Evolutionary conservation across 1,140 invertebrate genomes (phyloP).

Genomic region (Tetragonula clypearis): DNA sequence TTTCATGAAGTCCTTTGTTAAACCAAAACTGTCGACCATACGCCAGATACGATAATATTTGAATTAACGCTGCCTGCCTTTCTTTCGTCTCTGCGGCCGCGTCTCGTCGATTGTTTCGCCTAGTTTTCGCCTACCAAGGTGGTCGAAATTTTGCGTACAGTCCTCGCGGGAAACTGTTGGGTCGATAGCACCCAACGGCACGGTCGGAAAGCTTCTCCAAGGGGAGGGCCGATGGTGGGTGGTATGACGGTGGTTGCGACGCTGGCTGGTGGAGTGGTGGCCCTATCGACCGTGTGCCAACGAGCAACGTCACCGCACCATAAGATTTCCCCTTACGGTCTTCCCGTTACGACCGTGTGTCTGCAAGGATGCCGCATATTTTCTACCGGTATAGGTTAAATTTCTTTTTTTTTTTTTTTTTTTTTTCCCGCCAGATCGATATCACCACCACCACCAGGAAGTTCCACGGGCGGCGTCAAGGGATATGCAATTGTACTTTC

Average conservation of each 20-base stretch:
- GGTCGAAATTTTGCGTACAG: slow-evolving; percentile 63
- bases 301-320: slow-evolving; percentile 66
- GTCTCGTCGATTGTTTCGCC: not conserved
- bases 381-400: slow-evolving; percentile 14
- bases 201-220: slow-evolving; percentile 61
- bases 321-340: slow-evolving; percentile 63
- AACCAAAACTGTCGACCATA: no score
- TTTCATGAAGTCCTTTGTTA: no score
- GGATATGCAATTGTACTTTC: slow-evolving; percentile 19
- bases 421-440: slow-evolving; percentile 14
- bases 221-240: slow-evolving; percentile 56
- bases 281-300: slow-evolving; percentile 68
- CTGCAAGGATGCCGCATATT: slow-evolving; percentile 30
- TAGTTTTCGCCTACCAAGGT: not conserved
- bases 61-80: no score
- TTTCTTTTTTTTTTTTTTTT: slow-evolving; percentile 4
- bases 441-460: not conserved
- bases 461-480: not conserved
- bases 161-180: slow-evolving; percentile 66
- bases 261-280: slow-evolving; percentile 57
- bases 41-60: no score
- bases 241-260: slow-evolving; percentile 44
- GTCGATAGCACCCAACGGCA: slow-evolving; percentile 65
- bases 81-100: no score
- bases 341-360: slow-evolving; percentile 33